Conservation (phyloP, 2,113 vertebrate genomes). For the Microcebus jonahi region DNA sequence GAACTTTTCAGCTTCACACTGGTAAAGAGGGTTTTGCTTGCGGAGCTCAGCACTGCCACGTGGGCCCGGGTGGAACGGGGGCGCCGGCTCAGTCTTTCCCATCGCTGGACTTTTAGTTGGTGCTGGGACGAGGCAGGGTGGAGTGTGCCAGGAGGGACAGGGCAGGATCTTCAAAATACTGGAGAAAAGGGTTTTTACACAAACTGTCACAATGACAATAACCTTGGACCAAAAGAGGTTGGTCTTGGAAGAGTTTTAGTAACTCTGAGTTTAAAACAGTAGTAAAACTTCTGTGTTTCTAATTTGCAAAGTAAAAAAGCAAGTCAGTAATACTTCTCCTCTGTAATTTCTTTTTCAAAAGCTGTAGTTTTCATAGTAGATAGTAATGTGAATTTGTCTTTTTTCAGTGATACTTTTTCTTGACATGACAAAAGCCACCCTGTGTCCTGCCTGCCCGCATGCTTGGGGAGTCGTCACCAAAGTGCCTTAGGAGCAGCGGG, state of each 20-base stretch:
- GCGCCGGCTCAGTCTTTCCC: not conserved
- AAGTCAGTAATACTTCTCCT: not conserved
- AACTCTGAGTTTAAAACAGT: not conserved
- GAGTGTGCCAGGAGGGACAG: not conserved
- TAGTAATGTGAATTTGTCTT: not conserved
- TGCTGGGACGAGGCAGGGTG: no score
- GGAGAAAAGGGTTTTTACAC: not conserved
- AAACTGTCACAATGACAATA: not conserved
- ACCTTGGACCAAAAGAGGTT: not conserved
- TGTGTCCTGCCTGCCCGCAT: rapidly evolving
- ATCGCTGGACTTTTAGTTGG: not conserved
- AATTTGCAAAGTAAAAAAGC: not conserved
- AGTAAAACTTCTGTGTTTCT: not conserved
- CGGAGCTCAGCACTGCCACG: not conserved
- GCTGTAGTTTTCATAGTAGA: no score
- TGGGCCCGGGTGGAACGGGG: not conserved
- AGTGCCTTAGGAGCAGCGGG: no score
- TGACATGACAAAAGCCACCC: not conserved
- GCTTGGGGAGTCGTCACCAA: rapidly evolving
- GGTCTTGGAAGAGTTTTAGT: not conserved
- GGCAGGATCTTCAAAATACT: not conserved
- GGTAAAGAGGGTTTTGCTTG: not conserved
- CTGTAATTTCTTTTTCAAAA: not conserved
- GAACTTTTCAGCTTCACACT: not conserved
- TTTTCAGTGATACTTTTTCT: not conserved